Evolutionary conservation across 2,888 invertebrate species (phyloP).

Genomic region (Zygothrica quintamaculata): DNA sequence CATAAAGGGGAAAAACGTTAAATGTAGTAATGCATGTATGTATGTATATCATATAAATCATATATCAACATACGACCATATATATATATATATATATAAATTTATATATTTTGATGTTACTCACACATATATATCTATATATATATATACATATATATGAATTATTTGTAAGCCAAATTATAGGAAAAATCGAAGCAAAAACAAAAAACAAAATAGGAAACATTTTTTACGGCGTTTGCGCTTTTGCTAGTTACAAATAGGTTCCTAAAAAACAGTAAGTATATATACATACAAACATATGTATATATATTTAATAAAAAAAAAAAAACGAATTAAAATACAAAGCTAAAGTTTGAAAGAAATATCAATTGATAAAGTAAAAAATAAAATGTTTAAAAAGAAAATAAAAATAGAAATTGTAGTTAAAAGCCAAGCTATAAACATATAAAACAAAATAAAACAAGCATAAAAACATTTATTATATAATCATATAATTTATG

Average conservation of each 20-base stretch:
- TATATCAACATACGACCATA: neutral
- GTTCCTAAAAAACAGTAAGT: slow-evolving; percentile 71
- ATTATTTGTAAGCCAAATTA: slow-evolving; percentile 73
- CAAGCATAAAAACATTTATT: slow-evolving; percentile 48
- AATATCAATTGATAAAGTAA: slow-evolving; percentile 43
- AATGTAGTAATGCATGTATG: neutral
- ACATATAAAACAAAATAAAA: slow-evolving; percentile 42
- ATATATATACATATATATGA: slow-evolving; percentile 70
- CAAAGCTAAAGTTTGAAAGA: slow-evolving; percentile 25
- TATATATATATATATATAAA: slow-evolving; percentile 10
- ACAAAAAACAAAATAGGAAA: slow-evolving; percentile 13
- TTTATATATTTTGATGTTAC: slow-evolving; percentile 61
- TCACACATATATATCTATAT: no score
- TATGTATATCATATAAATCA: slow-evolving; percentile 10
- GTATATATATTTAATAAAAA: slow-evolving; percentile 31
- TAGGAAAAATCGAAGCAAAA: slow-evolving; percentile 47
- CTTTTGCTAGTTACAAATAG: slow-evolving; percentile 75
- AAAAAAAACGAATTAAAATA: slow-evolving; percentile 18
- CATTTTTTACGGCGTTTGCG: slow-evolving; percentile 69
- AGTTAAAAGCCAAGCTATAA: slow-evolving; percentile 75
- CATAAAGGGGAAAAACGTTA: no score
- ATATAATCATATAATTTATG: slow-evolving; percentile 36
- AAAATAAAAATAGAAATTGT: slow-evolving; percentile 64
- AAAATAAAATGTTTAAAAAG: slow-evolving; percentile 54
- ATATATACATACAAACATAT: no score